These are phyloP conservation scores for Rhinogobio ventralis DNA, from an alignment of 2,797 vertebrate species.

Conservation along the genomic window DNA sequence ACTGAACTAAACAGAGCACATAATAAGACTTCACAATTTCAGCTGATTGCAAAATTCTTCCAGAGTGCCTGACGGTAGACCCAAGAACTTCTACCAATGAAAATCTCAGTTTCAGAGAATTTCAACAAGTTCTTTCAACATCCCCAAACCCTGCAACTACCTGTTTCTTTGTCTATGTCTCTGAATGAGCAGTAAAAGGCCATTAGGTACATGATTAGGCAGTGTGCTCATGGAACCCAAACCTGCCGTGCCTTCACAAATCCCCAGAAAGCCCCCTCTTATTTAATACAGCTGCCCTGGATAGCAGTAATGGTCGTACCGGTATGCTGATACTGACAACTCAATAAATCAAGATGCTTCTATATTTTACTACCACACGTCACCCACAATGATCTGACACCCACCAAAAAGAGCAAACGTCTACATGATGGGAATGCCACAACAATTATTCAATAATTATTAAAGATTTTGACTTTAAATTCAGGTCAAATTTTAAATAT, in stretches of 20 bases:
- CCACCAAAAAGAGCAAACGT: slow-evolving; percentile 12
- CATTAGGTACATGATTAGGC: slow-evolving; percentile 41
- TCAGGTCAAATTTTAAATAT: background rate
- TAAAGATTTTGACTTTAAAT: background rate
- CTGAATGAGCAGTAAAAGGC: slow-evolving; percentile 26
- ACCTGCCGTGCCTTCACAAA: slow-evolving; percentile 43
- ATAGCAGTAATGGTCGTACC: slow-evolving; percentile 42
- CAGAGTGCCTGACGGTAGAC: background rate
- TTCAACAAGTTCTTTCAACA: background rate
- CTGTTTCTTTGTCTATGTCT: background rate
- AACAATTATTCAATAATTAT: background rate
- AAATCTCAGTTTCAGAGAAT: background rate
- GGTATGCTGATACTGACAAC: slow-evolving; percentile 56
- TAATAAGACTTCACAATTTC: background rate
- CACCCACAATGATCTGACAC: slow-evolving; percentile 4
- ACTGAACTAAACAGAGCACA: background rate
- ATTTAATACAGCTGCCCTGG: slow-evolving; percentile 60
- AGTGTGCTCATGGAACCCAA: slow-evolving; percentile 59
- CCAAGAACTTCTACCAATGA: background rate
- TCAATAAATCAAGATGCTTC: slow-evolving; percentile 59
- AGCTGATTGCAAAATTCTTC: background rate
- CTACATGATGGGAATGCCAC: slow-evolving; percentile 2
- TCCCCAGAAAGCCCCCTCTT: slow-evolving; percentile 60
- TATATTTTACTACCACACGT: background rate
- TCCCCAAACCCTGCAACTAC: background rate